These are phyloP conservation scores for Parasteatoda lunata DNA, from an alignment of 2,888 invertebrate species.

Conservation along the genomic window DNA sequence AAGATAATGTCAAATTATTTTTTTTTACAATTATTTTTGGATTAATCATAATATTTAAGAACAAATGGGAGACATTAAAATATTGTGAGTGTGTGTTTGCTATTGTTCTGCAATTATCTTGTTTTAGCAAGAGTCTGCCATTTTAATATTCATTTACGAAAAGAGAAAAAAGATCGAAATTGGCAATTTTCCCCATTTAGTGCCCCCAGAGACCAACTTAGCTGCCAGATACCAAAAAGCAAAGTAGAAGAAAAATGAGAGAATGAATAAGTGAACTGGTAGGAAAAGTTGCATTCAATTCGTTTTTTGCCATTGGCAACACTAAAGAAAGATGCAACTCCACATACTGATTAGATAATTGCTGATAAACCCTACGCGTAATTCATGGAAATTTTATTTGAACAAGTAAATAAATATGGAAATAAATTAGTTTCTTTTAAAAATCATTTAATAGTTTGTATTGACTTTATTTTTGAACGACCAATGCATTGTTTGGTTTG, in stretches of 20 bases:
- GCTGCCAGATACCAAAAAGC: constrained; percentile 34
- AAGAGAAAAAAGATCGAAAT: background rate
- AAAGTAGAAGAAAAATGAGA: constrained; percentile 17
- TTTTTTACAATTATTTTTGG: too few relatives aligned
- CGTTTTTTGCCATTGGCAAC: constrained; percentile 25
- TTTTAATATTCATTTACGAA: background rate
- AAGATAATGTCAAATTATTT: too few relatives aligned
- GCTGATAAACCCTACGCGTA: constrained; percentile 20
- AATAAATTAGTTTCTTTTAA: too few relatives aligned
- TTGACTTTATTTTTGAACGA: too few relatives aligned
- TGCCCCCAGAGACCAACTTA: constrained; percentile 24
- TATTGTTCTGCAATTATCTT: constrained; percentile 41
- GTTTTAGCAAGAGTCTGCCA: constrained; percentile 6
- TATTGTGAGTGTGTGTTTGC: background rate
- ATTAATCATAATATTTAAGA: too few relatives aligned
- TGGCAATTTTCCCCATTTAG: constrained; percentile 18
- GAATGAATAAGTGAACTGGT: constrained; percentile 55
- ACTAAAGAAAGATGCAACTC: constrained; percentile 1
- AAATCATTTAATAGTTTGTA: too few relatives aligned
- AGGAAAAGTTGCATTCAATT: constrained; percentile 31
- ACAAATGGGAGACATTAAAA: too few relatives aligned
- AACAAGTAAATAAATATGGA: too few relatives aligned
- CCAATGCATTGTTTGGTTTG: too few relatives aligned
- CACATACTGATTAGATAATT: constrained; percentile 51
- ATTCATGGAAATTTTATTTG: too few relatives aligned